A percentile compares a stretch with the other conserved stretches of the same genome.
phyloP scores from a whole-genome alignment of 64 coral and sea anemone species.

The Pocillopora verrucosa region DNA sequence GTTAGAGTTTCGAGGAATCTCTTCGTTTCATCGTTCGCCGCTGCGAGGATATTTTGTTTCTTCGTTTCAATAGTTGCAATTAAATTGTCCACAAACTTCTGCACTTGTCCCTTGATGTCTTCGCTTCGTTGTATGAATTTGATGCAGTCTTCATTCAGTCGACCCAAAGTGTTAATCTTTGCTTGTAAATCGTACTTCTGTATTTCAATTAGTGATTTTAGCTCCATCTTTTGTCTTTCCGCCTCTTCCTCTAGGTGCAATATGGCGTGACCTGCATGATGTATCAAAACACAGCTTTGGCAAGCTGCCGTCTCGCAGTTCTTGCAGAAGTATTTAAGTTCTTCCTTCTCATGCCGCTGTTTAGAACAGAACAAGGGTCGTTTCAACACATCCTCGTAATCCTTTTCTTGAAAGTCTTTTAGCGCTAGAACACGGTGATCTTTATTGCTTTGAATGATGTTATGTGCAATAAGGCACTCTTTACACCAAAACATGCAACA shows the following conservation, averaged over 20 bases:
- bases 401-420: conserved; percentile 29
- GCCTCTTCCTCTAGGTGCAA: neutral
- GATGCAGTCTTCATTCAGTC: conserved; percentile 2
- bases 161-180: neutral
- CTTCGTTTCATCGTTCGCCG: neutral
- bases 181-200: neutral
- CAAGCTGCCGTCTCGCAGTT: neutral
- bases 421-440: conserved; percentile 8
- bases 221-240: neutral
- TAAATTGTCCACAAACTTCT: neutral
- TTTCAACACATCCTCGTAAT: conserved; percentile 17
- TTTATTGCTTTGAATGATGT: neutral
- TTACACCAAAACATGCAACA: conserved; percentile 1
- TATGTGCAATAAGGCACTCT: neutral
- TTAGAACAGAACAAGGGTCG: neutral
- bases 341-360: neutral
- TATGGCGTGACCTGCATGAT: neutral
- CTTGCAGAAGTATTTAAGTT: conserved; percentile 2
- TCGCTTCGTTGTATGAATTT: neutral
- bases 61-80: neutral
- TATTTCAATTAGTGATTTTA: neutral
- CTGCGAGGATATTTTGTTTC: neutral
- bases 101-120: neutral
- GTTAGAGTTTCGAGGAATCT: conserved; percentile 3
- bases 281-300: neutral